Base-by-base conservation (phyloP, 2,113 vertebrate species). In the Mustela lutreola region DNA sequence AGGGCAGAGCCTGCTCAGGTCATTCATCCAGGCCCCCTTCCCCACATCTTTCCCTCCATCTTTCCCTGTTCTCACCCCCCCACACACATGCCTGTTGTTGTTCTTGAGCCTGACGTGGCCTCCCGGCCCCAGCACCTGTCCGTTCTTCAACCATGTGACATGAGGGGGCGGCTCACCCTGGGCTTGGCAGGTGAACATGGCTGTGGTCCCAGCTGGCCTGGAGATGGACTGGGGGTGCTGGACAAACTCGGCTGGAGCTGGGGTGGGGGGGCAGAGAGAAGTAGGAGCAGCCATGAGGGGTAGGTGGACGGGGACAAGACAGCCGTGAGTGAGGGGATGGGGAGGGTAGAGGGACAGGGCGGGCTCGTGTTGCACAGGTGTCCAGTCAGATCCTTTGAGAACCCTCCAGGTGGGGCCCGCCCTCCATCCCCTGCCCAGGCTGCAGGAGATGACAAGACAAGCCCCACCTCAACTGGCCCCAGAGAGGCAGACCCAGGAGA, bases 71-170 rank as follows among this genome's bases (percentile, higher is more conserved):
- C 26, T 31, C 22, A 11, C 48, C 48, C 71, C 93, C 92, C 19
- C 39, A 39, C 39, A 39, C 39, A 65, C 96, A 28, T 86, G 99
- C 99, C 99, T 99, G 99, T 99, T 99, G 98, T 99, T 99, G 86
- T 99, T 99, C 99, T 99, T 99, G 98, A 99, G 99, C 97, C 99
- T 99, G 97, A 99, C 99, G 19, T 99, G 99, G 22, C 99, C 99
- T 0, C 99, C 99, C 0, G 99, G 99, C 97, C 99, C 99, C 97
- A 99, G 98, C 84, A 99, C 99, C 98, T 99, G 99, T 8, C 99
- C 99, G 0, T 99, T 99, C 99, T 99, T 99, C 98, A 99, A 97
- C 99, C 99, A 99, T 0, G 99, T 99, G 98, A 99, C 99, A 71
- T 99, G 99, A 0, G 99, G 99, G 0, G 99, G 99, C 0, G 99